Percentiles rank a stretch among this genome's conserved stretches.
Evolutionary conservation across 2,113 vertebrate species (phyloP).

Genomic region (Hypanus sabinus): DNA sequence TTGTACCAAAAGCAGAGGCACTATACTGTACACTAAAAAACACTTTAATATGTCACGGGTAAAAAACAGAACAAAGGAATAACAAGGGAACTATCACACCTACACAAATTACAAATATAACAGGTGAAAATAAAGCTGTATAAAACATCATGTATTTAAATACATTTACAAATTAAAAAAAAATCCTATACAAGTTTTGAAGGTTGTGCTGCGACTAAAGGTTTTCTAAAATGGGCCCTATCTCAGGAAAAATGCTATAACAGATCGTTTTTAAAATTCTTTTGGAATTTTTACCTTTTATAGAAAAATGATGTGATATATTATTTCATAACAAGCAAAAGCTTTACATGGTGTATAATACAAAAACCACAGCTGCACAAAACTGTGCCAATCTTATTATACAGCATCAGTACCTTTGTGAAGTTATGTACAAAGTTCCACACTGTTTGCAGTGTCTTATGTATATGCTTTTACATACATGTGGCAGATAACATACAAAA

Average conservation of each 20-base stretch:
- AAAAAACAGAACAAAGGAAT: conserved; percentile 38
- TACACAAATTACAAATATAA: conserved; percentile 38
- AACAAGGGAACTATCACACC: conserved; percentile 38
- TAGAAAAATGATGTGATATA: conserved; percentile 38
- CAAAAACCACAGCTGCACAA: conserved; percentile 38
- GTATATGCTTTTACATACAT: conserved; percentile 38
- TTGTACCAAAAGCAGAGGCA: conserved; percentile 35
- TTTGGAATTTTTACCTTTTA: conserved; percentile 38
- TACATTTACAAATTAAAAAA: conserved; percentile 38
- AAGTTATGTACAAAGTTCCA: conserved; percentile 37
- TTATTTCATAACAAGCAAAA: conserved; percentile 38
- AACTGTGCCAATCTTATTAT: conserved; percentile 38
- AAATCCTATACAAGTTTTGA: conserved; percentile 38
- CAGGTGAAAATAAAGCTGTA: conserved; percentile 38
- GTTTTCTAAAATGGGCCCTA: conserved; percentile 37
- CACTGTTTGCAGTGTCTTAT: conserved; percentile 35
- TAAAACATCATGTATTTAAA: conserved; percentile 38
- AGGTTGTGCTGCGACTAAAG: conserved; percentile 38
- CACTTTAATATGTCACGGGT: conserved; percentile 38
- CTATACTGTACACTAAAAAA: conserved; percentile 38
- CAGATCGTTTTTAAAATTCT: conserved; percentile 17
- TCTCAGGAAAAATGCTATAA: conserved; percentile 38
- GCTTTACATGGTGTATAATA: conserved; percentile 38
- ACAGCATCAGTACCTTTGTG: conserved; percentile 38
- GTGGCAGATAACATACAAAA: conserved; percentile 37